Evolutionary conservation across 1,140 invertebrate genomes (phyloP), one percentile per base, ranked within the genome.

Genomic region (Gyrodactylus salaris): DNA sequence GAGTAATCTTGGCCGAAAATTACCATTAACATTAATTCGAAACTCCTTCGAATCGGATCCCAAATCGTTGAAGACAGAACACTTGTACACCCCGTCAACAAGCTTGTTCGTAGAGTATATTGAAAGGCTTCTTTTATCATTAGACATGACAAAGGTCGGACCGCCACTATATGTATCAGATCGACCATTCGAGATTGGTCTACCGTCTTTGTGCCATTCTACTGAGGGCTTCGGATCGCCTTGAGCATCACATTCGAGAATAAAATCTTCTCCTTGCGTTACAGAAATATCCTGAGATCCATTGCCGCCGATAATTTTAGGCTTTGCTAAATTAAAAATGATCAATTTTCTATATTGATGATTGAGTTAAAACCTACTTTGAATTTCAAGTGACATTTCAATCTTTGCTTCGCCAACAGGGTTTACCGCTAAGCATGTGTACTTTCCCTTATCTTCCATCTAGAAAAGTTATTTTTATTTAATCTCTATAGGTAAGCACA

Each of bases 391-490:
- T 20, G n/a, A 20, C 21, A 72, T 72, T 21, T 72, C 68, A 69
- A 69, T 21, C 24, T 69, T 69, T 21, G 68, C 68, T 2, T 75
- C 75, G 23, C 82, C 82, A 77, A 83, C 83, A 23, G 78, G 76
- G 76, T 83, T 83, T 75, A 78, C 77, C 19, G 79, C 81, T 1
- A 77, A 76, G 77, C 82, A 83, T 0, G 78, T 80, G 77, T 81
- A 83, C 24, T 77, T 75, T 0, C 79, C 81, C 74, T 80, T 77
- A 76, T 82, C 78, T 27, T 74, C 77, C 22, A 77, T 74, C 21
- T 74, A 34, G 1, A 78, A 69, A 21, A 23, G 20, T 7, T 21
- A 21, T 21, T 2, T 68, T 68, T 68, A 68, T 68, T 68, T n/a
- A n/a, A n/a, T n/a, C n/a, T n/a, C n/a, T n/a, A n/a, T n/a, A n/a